These are phyloP conservation scores for Delia radicum DNA, from an alignment of 1,140 invertebrate species.

Conservation along the genomic window DNA sequence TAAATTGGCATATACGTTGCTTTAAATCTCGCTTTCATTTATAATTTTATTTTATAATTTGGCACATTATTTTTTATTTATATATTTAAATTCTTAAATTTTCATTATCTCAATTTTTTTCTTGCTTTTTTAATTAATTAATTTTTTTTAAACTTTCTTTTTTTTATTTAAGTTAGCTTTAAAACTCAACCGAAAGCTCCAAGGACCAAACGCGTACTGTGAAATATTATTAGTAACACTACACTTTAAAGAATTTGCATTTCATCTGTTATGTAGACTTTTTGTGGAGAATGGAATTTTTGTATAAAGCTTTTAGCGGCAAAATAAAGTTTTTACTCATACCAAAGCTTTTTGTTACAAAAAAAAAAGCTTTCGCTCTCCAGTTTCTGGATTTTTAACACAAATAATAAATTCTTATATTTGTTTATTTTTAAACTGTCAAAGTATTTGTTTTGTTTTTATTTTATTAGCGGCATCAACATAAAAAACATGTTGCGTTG, in stretches of 20 bases:
- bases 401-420: not conserved
- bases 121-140: not conserved
- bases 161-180: not conserved
- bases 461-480: not conserved
- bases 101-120: not conserved
- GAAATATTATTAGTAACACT: not conserved
- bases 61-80: not conserved
- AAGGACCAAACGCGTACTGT: conserved; percentile 23
- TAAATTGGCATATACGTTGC: not conserved
- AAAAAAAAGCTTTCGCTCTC: not conserved
- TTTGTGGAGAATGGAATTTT: not conserved
- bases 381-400: not conserved
- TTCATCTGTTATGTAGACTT: not conserved
- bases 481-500: not conserved
- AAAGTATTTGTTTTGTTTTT: not conserved
- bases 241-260: not conserved
- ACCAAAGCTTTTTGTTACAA: not conserved
- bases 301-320: not conserved
- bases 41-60: not conserved
- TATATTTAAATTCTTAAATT: not conserved
- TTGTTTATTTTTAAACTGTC: not conserved
- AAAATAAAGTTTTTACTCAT: not conserved
- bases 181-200: conserved; percentile 11
- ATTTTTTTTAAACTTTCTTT: not conserved
- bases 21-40: not conserved